These are phyloP conservation scores for Staurois parvus DNA, from an alignment of 2,797 vertebrate species.

Conservation along the genomic window DNA sequence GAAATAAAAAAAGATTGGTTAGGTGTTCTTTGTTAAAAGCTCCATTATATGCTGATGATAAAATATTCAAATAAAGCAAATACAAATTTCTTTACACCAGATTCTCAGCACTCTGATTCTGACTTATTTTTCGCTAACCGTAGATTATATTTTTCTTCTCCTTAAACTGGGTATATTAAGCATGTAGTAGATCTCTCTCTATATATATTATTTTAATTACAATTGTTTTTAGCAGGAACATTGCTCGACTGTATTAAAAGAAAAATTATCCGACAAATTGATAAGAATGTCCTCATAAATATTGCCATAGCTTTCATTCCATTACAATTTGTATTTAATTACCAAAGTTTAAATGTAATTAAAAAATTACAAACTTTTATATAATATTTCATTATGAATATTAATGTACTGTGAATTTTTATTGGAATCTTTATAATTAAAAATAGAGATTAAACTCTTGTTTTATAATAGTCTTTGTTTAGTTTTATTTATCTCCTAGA, in stretches of 20 bases:
- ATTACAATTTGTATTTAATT: slow-evolving; percentile 52
- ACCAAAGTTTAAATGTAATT: slow-evolving; percentile 55
- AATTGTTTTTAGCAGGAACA: slow-evolving; percentile 46
- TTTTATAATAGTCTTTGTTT: slow-evolving; percentile 37
- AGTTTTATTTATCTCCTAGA: slow-evolving; percentile 19
- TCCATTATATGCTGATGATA: no score
- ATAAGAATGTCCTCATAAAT: slow-evolving; percentile 48
- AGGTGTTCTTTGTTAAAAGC: no score
- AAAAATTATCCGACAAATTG: slow-evolving; percentile 44
- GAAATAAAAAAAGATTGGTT: no score
- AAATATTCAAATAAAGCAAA: no score
- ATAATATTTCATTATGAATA: slow-evolving; percentile 56
- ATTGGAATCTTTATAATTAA: slow-evolving; percentile 45
- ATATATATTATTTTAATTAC: slow-evolving; percentile 49
- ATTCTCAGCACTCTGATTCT: no score
- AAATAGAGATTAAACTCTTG: slow-evolving; percentile 33
- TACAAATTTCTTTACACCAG: no score
- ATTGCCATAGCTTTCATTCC: slow-evolving; percentile 39
- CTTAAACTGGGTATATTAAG: background rate
- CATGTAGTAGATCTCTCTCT: background rate
- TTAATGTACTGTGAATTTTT: slow-evolving; percentile 35
- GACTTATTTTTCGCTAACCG: no score
- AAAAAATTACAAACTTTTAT: slow-evolving; percentile 53
- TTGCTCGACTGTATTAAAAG: slow-evolving; percentile 34
- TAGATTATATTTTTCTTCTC: background rate